These are phyloP conservation scores for Drosophila seclusa DNA, from an alignment of 2,888 invertebrate genomes.

Conservation along the genomic window DNA sequence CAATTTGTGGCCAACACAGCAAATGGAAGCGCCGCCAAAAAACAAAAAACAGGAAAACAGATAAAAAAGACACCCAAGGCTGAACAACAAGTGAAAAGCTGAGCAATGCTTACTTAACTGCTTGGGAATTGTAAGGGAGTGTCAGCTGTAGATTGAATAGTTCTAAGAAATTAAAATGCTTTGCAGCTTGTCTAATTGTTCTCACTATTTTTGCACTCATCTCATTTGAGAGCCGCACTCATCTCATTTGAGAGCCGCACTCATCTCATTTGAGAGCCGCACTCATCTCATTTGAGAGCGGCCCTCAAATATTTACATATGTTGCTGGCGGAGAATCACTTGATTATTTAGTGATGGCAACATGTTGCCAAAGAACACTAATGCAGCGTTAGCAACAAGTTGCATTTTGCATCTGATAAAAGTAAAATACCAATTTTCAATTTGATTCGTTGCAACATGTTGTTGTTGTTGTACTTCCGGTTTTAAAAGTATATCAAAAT, in stretches of 20 bases:
- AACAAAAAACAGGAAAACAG: slow-evolving; percentile 1
- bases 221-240: background rate
- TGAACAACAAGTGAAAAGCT: slow-evolving; percentile 14
- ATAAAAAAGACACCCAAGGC: slow-evolving; percentile 19
- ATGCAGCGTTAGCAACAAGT: background rate
- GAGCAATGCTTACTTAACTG: background rate
- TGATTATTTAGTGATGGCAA: background rate
- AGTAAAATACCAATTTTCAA: background rate
- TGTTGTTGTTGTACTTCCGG: slow-evolving; percentile 7
- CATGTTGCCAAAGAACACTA: background rate
- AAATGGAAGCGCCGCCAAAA: slow-evolving; percentile 11
- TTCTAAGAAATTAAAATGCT: background rate
- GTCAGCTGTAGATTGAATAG: background rate
- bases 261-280: background rate
- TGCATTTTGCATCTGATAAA: background rate
- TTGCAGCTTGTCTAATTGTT: background rate
- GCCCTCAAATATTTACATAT: background rate
- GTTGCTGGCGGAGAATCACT: background rate
- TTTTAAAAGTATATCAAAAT: background rate
- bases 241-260: background rate
- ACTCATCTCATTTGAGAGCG: background rate
- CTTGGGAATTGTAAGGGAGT: background rate
- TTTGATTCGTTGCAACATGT: slow-evolving; percentile 5
- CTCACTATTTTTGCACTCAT: background rate
- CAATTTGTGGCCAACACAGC: slow-evolving; percentile 45